phyloP scores from a whole-genome alignment of 2,888 invertebrate species.

The Ectemnius lituratus region DNA sequence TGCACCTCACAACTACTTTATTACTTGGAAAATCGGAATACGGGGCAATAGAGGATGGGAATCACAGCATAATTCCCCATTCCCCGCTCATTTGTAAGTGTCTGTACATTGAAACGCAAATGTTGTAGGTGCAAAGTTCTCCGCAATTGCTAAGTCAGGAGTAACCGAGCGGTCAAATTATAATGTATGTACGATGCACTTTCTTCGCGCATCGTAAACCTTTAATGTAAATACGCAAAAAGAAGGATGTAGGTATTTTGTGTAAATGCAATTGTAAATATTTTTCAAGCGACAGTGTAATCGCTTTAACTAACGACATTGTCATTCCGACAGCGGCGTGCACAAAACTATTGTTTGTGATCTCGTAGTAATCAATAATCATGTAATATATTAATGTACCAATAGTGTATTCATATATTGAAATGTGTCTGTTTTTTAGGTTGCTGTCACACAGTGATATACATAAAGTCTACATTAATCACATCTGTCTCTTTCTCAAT shows the following conservation, averaged over 20 bases:
- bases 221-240: conserved; percentile 57
- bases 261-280: conserved; percentile 64
- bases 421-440: conserved; percentile 59
- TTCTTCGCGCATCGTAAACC: conserved; percentile 47
- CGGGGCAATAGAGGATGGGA: conserved; percentile 16
- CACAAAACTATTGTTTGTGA: conserved; percentile 69
- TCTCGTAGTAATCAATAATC: conserved; percentile 60
- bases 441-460: conserved; percentile 52
- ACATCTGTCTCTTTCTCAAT: conserved; percentile 5
- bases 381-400: conserved; percentile 59
- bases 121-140: conserved; percentile 15
- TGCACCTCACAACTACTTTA: conserved; percentile 43
- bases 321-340: conserved; percentile 66
- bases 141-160: conserved; percentile 14
- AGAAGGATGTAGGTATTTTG: conserved; percentile 56
- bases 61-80: not conserved
- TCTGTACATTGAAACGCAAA: conserved; percentile 5
- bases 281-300: conserved; percentile 60
- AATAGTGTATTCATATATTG: conserved; percentile 53
- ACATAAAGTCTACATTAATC: conserved; percentile 51
- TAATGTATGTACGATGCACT: conserved; percentile 40
- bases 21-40: conserved; percentile 33
- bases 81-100: no score
- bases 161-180: conserved; percentile 30
- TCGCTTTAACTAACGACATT: conserved; percentile 60